These are phyloP conservation scores for Fragum whitleyi DNA, from an alignment of 2,888 invertebrate genomes.

Conservation along the genomic window DNA sequence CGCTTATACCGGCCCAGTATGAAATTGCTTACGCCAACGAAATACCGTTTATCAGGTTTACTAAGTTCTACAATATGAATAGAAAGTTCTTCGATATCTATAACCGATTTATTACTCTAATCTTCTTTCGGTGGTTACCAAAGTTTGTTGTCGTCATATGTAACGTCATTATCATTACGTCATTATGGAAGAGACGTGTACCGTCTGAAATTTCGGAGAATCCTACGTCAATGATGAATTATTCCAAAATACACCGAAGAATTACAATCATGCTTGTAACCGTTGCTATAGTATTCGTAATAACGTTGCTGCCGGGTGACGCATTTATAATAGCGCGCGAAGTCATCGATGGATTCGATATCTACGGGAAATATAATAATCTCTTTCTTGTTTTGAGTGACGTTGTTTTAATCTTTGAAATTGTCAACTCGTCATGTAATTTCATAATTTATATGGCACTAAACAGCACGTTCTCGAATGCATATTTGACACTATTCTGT, in stretches of 20 bases:
- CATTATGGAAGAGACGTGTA: conserved; percentile 16
- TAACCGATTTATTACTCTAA: conserved; percentile 26
- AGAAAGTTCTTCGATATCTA: conserved; percentile 37
- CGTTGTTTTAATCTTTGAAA: conserved; percentile 35
- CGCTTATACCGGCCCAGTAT: conserved; percentile 33
- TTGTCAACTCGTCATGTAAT: conserved; percentile 55
- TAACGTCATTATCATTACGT: conserved; percentile 35
- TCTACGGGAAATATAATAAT: conserved; percentile 42
- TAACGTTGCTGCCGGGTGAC: conserved; percentile 46
- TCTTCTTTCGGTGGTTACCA: conserved; percentile 52
- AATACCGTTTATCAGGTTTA: conserved; percentile 25
- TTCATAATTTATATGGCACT: conserved; percentile 54
- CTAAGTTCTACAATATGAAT: conserved; percentile 39
- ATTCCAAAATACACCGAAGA: conserved; percentile 16
- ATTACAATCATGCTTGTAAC: conserved; percentile 56
- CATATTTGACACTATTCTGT: conserved; percentile 41
- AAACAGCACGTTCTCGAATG: conserved; percentile 37
- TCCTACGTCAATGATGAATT: background rate
- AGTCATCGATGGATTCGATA: conserved; percentile 24
- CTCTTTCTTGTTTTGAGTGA: conserved; percentile 40
- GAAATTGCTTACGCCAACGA: background rate
- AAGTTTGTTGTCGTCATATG: conserved; percentile 41
- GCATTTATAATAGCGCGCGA: conserved; percentile 11
- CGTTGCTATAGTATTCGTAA: conserved; percentile 42
- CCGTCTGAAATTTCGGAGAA: background rate